Evolutionary conservation across 2,797 vertebrate species (phyloP), one percentile per base, ranked within the genome.

Genomic region (Gobio occitaniae): DNA sequence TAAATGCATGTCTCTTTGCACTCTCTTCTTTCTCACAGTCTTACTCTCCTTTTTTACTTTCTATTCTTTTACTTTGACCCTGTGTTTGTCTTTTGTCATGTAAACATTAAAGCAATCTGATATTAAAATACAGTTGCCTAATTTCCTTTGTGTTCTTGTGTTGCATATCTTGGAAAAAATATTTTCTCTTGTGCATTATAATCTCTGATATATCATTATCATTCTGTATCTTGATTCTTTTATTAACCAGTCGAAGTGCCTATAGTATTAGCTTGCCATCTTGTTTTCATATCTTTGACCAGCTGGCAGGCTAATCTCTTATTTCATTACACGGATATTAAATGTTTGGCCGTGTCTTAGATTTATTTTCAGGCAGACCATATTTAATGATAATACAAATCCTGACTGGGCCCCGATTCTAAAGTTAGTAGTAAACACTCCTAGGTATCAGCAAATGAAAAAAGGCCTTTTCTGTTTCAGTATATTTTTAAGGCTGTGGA

Each of bases 251-350:
- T 38, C 15, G 6, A 52, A 4, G 19, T n/a, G 19, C 6, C 74
- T 56, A 25, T 25, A 76, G 17, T 56, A 32, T 38, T 15, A 56
- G 50, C 50, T n/a, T 56, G 52, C 52, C 41, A 76, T 56, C 52
- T 56, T 56, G 19, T 66, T 50, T 66, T 79, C 17, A 65, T 36
- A 66, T 79, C 61, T 79, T 21, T 65, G 59, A 19, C 41, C 77
- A 79, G 77, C 77, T 32, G 6, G 9, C 59, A 36, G 77, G 77
- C 77, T 79, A 79, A 63, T 79, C 77, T 66, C 59, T 47, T 79
- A 32, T 79, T 79, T 65, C 15, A 79, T 79, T 79, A 47, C 77
- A 79, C 16, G 44, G 59, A 63, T 79, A 66, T 66, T 79, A 61
- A 61, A n/a, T 79, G 38, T 32, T 19, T 56, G 74, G 19, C 19